Conservation (phyloP, 2,113 vertebrate genomes). For the Triplophysa rosa region DNA sequence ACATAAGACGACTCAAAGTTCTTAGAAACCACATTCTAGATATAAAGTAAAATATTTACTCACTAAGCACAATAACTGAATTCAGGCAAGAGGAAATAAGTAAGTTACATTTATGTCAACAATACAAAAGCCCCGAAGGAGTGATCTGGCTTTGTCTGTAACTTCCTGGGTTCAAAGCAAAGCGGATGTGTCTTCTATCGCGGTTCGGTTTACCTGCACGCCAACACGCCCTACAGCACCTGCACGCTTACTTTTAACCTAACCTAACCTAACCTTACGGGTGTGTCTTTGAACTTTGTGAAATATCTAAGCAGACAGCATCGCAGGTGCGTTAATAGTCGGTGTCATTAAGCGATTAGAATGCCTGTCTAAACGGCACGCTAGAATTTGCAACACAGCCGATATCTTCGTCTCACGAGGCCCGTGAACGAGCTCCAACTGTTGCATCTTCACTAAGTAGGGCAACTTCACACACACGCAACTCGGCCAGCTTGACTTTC, state of each 20-base stretch:
- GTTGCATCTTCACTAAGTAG: slow-evolving; percentile 67
- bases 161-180: neutral
- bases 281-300: neutral
- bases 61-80: too few relatives aligned
- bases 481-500: neutral
- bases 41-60: too few relatives aligned
- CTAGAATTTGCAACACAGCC: neutral
- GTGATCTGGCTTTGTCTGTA: neutral
- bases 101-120: neutral
- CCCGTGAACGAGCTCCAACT: slow-evolving; percentile 54
- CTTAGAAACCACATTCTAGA: too few relatives aligned
- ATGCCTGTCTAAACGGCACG: neutral
- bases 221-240: slow-evolving; percentile 60
- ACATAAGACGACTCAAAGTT: too few relatives aligned
- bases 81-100: neutral
- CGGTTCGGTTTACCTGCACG: slow-evolving; percentile 24
- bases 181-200: neutral
- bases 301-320: neutral
- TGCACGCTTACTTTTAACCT: slow-evolving; percentile 56
- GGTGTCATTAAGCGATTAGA: too few relatives aligned
- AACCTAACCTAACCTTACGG: neutral
- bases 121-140: neutral
- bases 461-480: slow-evolving; percentile 50
- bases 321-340: too few relatives aligned
- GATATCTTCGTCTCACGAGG: neutral